Base-by-base conservation (phyloP, 2,888 invertebrate genomes). In the Rhyacophila evoluta region DNA sequence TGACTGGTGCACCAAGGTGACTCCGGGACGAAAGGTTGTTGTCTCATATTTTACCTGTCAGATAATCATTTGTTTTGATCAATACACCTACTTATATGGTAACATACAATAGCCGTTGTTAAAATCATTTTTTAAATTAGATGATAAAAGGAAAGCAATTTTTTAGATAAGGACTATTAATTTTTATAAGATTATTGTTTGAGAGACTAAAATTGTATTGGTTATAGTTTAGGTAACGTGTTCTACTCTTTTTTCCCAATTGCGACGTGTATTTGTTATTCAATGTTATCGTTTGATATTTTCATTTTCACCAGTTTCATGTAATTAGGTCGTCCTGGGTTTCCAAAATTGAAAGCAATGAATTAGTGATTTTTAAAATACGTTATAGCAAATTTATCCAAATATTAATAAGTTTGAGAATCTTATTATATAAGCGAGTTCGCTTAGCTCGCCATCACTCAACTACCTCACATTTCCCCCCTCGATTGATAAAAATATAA, bases 41-140 rank as follows among this genome's bases (percentile, higher is more conserved):
- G 82, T 82, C 78, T 82, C 79, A 80, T 79, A 80, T 82, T 81
- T 82, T 82, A 82, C 82, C 82, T 82, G 82, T 77, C 77, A 70
- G 68, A 77, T 80, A 79, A 82, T 82, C 82, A 71, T 80, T 80
- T 80, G 80, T 78, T 80, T 79, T 78, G 82, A 80, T 80, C 79
- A 80, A 76, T 76, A 79, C 81, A 76, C 72, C 76, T 81, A 68
- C 37, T 77, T 77, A 74, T 75, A 55, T 70, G 12, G 19, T 12
- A 19, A 55, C 15, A 15, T 19, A 41, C 6, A 15, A 55, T 55
- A 55, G 55, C 55, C 15, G 19, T 55, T 55, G 55, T 55, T 55
- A 55, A 55, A 3, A 55, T 55, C 15, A 25, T 55, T 55, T 55
- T 71, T 19, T 2, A 33, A 29, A 19, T 71, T 71, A 37, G 71